Conservation (phyloP, 1,140 invertebrate genomes). For the Hesperophylax magnus region DNA sequence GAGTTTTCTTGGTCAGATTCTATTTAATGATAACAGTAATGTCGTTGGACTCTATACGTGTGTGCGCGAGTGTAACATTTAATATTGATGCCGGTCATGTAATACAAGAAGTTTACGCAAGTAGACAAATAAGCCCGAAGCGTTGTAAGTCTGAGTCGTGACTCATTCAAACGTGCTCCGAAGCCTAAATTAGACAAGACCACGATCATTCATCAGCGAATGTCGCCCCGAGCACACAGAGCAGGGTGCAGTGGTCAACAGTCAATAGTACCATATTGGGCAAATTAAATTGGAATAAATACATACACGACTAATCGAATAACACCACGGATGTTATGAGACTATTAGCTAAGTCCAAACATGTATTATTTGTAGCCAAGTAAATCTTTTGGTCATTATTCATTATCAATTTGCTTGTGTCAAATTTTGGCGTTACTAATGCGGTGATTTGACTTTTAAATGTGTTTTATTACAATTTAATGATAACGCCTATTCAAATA, state of each 20-base stretch:
- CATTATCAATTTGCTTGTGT: neutral
- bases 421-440: neutral
- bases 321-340: neutral
- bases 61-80: neutral
- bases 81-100: neutral
- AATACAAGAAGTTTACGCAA: neutral
- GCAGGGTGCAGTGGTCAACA: neutral
- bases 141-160: neutral
- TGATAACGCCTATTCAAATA: neutral
- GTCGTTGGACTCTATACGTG: neutral
- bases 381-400: neutral
- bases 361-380: neutral
- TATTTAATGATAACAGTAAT: neutral
- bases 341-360: neutral
- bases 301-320: constrained; percentile 1
- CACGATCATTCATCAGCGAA: neutral
- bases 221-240: neutral
- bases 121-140: neutral
- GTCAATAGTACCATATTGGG: neutral
- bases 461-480: constrained; percentile 6
- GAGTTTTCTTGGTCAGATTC: neutral
- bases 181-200: neutral
- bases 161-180: neutral
- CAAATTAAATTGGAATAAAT: constrained; percentile 12
- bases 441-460: neutral